A percentile compares a stretch with the other conserved stretches of the same genome.
Evolutionary conservation across 2,113 vertebrate species (phyloP).

Genomic region (Aix galericulata): DNA sequence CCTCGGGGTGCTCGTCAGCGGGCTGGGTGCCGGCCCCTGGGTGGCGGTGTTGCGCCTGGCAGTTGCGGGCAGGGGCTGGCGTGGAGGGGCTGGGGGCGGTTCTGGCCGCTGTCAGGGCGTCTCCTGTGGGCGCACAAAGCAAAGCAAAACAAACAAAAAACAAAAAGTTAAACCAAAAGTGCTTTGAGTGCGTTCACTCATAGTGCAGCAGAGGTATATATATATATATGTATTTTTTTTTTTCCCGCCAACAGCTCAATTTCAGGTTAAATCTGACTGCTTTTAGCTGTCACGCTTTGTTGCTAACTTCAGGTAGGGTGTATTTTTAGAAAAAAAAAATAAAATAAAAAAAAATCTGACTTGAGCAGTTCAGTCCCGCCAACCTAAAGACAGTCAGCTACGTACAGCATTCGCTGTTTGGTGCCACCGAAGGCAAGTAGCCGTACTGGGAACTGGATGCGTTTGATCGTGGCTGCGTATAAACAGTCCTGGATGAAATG

Average conservation of each 20-base stretch:
- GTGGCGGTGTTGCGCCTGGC: too few species aligned
- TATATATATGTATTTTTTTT: too few species aligned
- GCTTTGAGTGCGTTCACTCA: not conserved
- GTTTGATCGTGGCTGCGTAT: not conserved
- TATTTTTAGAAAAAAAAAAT: not conserved
- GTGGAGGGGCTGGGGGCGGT: too few species aligned
- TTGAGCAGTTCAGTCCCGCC: not conserved
- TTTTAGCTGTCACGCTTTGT: not conserved
- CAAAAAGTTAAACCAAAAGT: too few species aligned
- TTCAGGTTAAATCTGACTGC: not conserved
- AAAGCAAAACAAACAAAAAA: not conserved
- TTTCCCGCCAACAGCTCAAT: not conserved
- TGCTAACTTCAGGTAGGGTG: not conserved
- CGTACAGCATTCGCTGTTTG: not conserved
- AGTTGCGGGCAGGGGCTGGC: too few species aligned
- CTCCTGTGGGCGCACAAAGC: not conserved
- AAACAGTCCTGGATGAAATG: not conserved
- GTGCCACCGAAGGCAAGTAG: not conserved
- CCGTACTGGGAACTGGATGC: not conserved
- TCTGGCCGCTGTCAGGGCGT: too few species aligned
- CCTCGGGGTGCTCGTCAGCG: too few species aligned
- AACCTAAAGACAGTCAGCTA: fast-evolving
- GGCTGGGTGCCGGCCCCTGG: too few species aligned
- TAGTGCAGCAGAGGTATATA: not conserved
- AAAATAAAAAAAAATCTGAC: not conserved